phyloP scores from a whole-genome alignment of 2,888 invertebrate genomes.

The Euphydryas editha region DNA sequence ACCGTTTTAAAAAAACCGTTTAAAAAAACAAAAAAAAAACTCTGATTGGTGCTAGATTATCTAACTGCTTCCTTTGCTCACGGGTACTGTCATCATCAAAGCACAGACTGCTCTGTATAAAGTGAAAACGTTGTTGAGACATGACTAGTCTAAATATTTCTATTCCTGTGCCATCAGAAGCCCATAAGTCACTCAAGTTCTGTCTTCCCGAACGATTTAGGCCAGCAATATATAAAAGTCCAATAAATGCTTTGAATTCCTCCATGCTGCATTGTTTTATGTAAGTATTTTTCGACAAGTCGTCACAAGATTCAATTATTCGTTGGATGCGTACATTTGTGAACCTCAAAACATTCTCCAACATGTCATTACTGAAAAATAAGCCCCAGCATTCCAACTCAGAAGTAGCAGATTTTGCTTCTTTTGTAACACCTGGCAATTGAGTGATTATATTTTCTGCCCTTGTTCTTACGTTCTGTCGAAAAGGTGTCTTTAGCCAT shows the following conservation, averaged over 20 bases:
- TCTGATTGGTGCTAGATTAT: slow-evolving; percentile 24
- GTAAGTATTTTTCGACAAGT: not conserved
- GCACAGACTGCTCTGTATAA: slow-evolving; percentile 38
- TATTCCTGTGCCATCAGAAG: slow-evolving; percentile 45
- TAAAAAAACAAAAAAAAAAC: too few species aligned
- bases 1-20: too few species aligned
- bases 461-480: too few species aligned
- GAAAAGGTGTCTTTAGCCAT: too few species aligned
- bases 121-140: slow-evolving; percentile 19
- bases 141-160: slow-evolving; percentile 45
- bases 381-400: too few species aligned
- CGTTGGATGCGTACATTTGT: too few species aligned
- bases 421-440: too few species aligned
- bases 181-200: slow-evolving; percentile 42
- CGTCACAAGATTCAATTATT: too few species aligned
- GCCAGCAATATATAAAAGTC: slow-evolving; percentile 41
- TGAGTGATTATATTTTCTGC: too few species aligned
- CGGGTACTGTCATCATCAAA: slow-evolving; percentile 45
- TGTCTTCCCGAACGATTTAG: slow-evolving; percentile 32
- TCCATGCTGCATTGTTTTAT: slow-evolving; percentile 33
- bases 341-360: too few species aligned
- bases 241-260: slow-evolving; percentile 43
- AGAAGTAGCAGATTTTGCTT: too few species aligned
- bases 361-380: too few species aligned
- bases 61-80: slow-evolving; percentile 35